Evolutionary conservation across 2,113 vertebrate species (phyloP).

Genomic region (Amphiprion percula): DNA sequence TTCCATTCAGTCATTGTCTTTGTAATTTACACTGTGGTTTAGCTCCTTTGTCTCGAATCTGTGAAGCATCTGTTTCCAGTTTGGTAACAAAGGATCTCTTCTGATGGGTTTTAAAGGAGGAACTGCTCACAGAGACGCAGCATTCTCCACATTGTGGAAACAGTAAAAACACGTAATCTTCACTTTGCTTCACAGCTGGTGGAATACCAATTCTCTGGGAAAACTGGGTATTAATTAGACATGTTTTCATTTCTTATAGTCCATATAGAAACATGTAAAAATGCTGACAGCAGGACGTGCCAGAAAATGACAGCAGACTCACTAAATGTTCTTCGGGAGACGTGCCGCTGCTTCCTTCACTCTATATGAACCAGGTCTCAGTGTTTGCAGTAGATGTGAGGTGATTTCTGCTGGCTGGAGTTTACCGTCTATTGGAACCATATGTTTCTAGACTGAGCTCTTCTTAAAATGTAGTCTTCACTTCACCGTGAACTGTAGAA

Average conservation of each 20-base stretch:
- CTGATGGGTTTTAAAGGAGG: constrained; percentile 32
- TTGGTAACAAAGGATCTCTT: constrained; percentile 46
- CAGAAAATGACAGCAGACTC: not conserved
- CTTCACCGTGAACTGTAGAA: not conserved
- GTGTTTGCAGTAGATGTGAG: constrained; percentile 26
- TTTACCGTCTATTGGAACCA: constrained; percentile 62
- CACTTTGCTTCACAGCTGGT: constrained; percentile 45
- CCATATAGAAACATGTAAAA: not conserved
- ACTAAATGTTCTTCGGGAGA: not conserved
- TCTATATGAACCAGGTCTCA: constrained; percentile 24
- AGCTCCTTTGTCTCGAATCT: constrained; percentile 29
- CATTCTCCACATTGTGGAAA: constrained; percentile 39
- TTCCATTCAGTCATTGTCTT: constrained; percentile 49
- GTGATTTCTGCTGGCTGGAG: constrained; percentile 37
- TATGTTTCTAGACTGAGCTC: constrained; percentile 45
- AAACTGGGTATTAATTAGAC: not conserved
- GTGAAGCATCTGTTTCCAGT: constrained; percentile 68
- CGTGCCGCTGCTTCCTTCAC: not conserved
- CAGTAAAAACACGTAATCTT: constrained; percentile 38
- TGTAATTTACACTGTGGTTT: constrained; percentile 3
- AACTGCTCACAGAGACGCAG: constrained; percentile 20
- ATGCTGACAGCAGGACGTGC: not conserved
- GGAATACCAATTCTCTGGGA: constrained; percentile 11
- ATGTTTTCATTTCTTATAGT: not conserved
- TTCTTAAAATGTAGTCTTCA: constrained; percentile 22